Conservation (phyloP, 2,888 invertebrate species). For the Melieria omissa region DNA sequence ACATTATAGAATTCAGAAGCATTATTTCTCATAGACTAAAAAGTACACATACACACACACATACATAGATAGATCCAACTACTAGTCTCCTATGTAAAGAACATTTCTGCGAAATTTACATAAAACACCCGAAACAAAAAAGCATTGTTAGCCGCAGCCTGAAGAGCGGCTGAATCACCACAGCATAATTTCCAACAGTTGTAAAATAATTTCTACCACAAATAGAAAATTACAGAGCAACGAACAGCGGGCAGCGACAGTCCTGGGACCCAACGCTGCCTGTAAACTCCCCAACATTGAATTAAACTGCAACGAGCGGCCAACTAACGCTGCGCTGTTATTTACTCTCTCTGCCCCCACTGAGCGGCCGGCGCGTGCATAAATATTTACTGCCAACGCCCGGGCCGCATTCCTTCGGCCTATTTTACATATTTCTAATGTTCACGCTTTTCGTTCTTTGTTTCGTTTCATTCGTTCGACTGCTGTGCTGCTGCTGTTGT, state of each 20-base stretch:
- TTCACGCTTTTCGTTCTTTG: slow-evolving; percentile 28
- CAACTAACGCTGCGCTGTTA: neutral
- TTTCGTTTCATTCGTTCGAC: neutral
- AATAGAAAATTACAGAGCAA: slow-evolving; percentile 41
- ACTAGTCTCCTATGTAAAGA: neutral
- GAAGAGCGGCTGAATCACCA: slow-evolving; percentile 3
- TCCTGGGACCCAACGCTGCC: neutral
- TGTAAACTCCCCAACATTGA: slow-evolving; percentile 29
- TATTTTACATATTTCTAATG: slow-evolving; percentile 50
- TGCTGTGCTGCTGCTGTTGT: slow-evolving; percentile 1
- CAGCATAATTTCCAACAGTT: slow-evolving; percentile 55
- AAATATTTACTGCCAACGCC: neutral
- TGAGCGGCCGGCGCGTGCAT: neutral
- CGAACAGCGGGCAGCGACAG: neutral
- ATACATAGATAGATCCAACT: neutral
- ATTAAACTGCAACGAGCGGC: slow-evolving; percentile 20
- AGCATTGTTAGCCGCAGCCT: too few species aligned
- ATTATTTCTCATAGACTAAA: too few species aligned
- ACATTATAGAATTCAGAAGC: too few species aligned
- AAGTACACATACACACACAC: slow-evolving; percentile 6
- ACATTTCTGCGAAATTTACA: slow-evolving; percentile 17
- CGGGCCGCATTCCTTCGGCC: neutral
- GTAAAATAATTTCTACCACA: slow-evolving; percentile 60
- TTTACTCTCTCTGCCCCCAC: neutral
- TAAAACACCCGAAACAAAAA: neutral